Percentiles rank a stretch among this genome's conserved stretches.
Conservation (phyloP, 1,140 invertebrate species). For the Brachionus asplanchnoidis region DNA sequence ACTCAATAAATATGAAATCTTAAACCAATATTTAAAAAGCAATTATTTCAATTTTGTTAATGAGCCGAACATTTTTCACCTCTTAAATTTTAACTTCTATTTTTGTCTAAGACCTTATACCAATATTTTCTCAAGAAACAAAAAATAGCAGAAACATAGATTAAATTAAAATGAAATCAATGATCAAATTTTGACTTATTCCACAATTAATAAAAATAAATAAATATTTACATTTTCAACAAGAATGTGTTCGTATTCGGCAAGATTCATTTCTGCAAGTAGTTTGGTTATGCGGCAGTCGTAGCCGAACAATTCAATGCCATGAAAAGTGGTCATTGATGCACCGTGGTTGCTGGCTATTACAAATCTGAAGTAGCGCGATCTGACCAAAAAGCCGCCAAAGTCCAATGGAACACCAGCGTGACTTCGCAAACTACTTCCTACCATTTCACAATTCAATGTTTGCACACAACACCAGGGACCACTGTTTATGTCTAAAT, state of each 20-base stretch:
- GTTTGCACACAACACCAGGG: conserved; percentile 46
- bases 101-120: too few relatives aligned
- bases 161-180: too few relatives aligned
- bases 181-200: too few relatives aligned
- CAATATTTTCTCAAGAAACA: too few relatives aligned
- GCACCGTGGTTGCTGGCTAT: conserved; percentile 48
- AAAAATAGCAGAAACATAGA: too few relatives aligned
- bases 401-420: conserved; percentile 48
- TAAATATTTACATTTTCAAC: conserved; percentile 36
- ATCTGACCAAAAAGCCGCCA: conserved; percentile 45
- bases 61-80: too few relatives aligned
- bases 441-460: conserved; percentile 44
- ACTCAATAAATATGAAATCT: too few relatives aligned
- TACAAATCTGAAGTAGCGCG: conserved; percentile 46
- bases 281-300: conserved; percentile 45
- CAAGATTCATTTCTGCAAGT: conserved; percentile 43
- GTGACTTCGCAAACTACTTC: conserved; percentile 43
- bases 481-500: conserved; percentile 42
- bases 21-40: too few relatives aligned
- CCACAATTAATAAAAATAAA: background rate
- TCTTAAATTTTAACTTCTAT: too few relatives aligned
- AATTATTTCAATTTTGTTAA: too few relatives aligned
- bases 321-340: conserved; percentile 48
- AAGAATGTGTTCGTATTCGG: conserved; percentile 42
- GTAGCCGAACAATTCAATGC: conserved; percentile 47